Conservation (phyloP, 1,140 invertebrate genomes). For the Heliconius hewitsoni region DNA sequence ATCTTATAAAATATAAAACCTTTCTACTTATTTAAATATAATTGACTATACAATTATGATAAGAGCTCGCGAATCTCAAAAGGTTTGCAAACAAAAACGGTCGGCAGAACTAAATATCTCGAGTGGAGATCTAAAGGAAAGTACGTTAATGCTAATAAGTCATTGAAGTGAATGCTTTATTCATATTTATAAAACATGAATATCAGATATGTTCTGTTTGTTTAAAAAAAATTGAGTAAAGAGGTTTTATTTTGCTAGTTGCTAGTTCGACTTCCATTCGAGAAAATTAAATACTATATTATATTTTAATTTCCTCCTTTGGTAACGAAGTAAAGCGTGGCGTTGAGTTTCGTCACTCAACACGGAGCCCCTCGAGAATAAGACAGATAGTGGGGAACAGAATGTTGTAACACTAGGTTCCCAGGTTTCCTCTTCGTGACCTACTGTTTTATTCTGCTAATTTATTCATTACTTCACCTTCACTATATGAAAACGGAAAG, state of each 20-base stretch:
- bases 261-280: too few relatives aligned
- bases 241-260: too few relatives aligned
- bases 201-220: neutral
- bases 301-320: too few relatives aligned
- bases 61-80: neutral
- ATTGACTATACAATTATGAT: slow-evolving; percentile 14
- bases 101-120: slow-evolving; percentile 17
- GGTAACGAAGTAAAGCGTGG: too few relatives aligned
- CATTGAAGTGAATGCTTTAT: slow-evolving; percentile 11
- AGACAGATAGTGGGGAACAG: too few relatives aligned
- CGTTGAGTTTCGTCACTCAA: too few relatives aligned
- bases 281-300: too few relatives aligned
- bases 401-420: too few relatives aligned
- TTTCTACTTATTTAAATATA: neutral
- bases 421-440: too few relatives aligned
- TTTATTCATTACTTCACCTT: neutral
- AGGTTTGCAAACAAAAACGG: slow-evolving; percentile 16
- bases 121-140: slow-evolving; percentile 29
- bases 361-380: too few relatives aligned
- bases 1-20: neutral
- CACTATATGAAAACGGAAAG: neutral
- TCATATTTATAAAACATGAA: neutral
- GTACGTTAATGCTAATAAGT: slow-evolving; percentile 24
- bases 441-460: too few relatives aligned
- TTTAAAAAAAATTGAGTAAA: neutral